Percentiles rank a stretch among this genome's conserved stretches.
These are phyloP conservation scores for Cyrtodaria siliqua DNA, from an alignment of 2,888 invertebrate genomes.

Conservation along the genomic window DNA sequence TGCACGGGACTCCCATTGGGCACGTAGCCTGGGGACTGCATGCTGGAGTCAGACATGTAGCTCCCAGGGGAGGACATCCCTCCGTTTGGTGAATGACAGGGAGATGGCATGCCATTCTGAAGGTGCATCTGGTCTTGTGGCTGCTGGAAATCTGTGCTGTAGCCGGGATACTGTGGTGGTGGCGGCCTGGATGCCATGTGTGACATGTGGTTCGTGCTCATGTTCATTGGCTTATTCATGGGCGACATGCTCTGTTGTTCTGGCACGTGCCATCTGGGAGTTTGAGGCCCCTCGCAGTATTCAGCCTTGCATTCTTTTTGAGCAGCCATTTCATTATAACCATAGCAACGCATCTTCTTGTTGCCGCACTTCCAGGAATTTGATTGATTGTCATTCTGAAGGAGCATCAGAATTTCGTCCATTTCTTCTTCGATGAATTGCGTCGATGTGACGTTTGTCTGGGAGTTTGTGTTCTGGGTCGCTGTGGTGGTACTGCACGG, in stretches of 20 bases:
- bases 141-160: constrained; percentile 26
- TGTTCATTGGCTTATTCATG: constrained; percentile 55
- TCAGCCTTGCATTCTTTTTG: constrained; percentile 41
- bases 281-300: constrained; percentile 17
- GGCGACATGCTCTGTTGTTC: constrained; percentile 22
- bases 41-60: constrained; percentile 55
- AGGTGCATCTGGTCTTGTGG: constrained; percentile 14
- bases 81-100: constrained; percentile 47
- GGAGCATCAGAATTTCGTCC: constrained; percentile 70
- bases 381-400: constrained; percentile 61
- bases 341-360: constrained; percentile 59
- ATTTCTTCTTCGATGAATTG: constrained; percentile 70
- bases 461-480: constrained; percentile 3
- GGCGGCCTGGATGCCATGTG: constrained; percentile 42
- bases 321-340: constrained; percentile 29
- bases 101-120: constrained; percentile 35
- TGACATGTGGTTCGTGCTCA: constrained; percentile 47
- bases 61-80: constrained; percentile 53
- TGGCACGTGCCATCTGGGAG: constrained; percentile 18
- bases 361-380: not conserved
- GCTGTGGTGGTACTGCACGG: not conserved
- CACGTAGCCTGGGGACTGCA: constrained; percentile 55
- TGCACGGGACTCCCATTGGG: constrained; percentile 52
- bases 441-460: constrained; percentile 25
- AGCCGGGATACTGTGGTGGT: constrained; percentile 61